Conservation (phyloP, 1,140 invertebrate genomes). For the Drosophila busckii region DNA sequence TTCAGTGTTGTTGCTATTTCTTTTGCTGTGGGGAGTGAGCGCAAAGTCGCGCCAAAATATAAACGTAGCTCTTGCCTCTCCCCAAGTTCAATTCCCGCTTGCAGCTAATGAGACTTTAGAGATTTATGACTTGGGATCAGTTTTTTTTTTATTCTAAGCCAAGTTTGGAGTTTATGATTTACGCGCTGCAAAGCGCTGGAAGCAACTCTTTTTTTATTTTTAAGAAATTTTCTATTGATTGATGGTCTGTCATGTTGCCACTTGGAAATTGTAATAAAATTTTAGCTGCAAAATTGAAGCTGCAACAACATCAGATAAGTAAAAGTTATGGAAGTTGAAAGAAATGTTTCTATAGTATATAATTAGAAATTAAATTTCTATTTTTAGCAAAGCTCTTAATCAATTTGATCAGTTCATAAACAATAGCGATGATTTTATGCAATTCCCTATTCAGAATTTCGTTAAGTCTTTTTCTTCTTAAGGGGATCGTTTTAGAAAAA, state of each 20-base stretch:
- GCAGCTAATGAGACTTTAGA: slow-evolving; percentile 56
- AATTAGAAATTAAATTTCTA: too few species aligned
- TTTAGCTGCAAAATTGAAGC: background rate
- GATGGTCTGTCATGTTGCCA: slow-evolving; percentile 39
- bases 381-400: too few species aligned
- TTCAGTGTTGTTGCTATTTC: slow-evolving; percentile 27
- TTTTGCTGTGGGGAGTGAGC: slow-evolving; percentile 3
- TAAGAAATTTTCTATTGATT: slow-evolving; percentile 57
- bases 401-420: too few species aligned
- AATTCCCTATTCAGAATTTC: too few species aligned
- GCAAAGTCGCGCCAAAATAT: slow-evolving; percentile 60
- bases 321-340: background rate
- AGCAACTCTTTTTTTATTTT: too few species aligned
- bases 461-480: too few species aligned
- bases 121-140: slow-evolving; percentile 59
- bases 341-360: too few species aligned
- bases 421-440: too few species aligned
- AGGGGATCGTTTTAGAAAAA: too few species aligned
- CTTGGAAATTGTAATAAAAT: slow-evolving; percentile 16
- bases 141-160: slow-evolving; percentile 51
- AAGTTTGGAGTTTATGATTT: slow-evolving; percentile 56
- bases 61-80: slow-evolving; percentile 24
- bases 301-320: too few species aligned
- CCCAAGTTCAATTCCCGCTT: slow-evolving; percentile 49
- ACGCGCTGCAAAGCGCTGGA: slow-evolving; percentile 45